These are phyloP conservation scores for Synchiropus splendidus DNA, from an alignment of 2,113 vertebrate species.

Conservation along the genomic window DNA sequence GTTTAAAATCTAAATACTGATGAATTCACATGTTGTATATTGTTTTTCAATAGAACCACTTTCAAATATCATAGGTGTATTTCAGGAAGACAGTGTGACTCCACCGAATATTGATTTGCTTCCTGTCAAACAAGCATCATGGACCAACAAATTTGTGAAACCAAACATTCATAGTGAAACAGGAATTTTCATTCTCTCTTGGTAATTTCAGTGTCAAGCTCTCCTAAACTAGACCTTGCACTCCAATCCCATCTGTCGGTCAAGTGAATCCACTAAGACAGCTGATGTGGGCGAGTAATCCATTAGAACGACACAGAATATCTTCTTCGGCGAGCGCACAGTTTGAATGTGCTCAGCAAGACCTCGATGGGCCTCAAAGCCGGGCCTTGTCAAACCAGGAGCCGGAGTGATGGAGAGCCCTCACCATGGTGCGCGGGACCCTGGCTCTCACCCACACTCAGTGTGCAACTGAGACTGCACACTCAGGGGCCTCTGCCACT, in stretches of 20 bases:
- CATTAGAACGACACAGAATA: conserved; percentile 66
- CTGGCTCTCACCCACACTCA: conserved; percentile 60
- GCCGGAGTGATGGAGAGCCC: conserved; percentile 68
- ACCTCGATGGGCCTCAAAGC: conserved; percentile 58
- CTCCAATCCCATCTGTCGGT: conserved; percentile 37
- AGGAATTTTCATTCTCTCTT: no score
- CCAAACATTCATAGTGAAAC: no score
- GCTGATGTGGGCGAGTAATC: conserved; percentile 68
- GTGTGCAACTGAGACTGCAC: conserved; percentile 47
- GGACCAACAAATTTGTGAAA: no score
- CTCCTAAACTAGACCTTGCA: no score
- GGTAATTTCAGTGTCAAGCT: no score
- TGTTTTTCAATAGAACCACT: no score
- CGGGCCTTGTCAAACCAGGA: conserved; percentile 68
- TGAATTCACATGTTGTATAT: no score
- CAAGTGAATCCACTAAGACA: conserved; percentile 63
- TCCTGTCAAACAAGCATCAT: no score
- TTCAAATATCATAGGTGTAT: no score
- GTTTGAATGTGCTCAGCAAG: conserved; percentile 51
- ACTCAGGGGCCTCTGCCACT: conserved; percentile 48
- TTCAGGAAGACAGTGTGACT: no score
- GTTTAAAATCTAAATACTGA: no score
- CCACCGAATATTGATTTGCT: no score
- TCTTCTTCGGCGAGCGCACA: conserved; percentile 56
- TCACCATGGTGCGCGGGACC: conserved; percentile 62